Conservation (phyloP, 2,888 invertebrate species). For the Notodonta dromedarius region DNA sequence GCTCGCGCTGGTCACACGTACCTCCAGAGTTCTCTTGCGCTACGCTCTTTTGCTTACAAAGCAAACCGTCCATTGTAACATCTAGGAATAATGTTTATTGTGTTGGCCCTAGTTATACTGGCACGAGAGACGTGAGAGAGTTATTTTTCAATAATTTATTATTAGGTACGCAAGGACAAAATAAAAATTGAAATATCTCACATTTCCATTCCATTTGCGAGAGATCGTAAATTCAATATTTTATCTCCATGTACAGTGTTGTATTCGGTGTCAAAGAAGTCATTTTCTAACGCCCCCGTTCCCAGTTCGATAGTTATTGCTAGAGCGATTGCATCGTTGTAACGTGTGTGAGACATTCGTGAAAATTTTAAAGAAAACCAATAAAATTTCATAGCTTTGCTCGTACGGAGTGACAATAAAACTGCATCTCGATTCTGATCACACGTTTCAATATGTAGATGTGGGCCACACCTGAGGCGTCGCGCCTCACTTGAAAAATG, state of each 20-base stretch:
- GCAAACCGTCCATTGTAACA: no score
- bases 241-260: slow-evolving; percentile 38
- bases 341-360: slow-evolving; percentile 46
- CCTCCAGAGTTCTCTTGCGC: no score
- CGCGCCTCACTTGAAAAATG: slow-evolving; percentile 67
- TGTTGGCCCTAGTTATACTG: no score
- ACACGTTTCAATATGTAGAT: slow-evolving; percentile 80
- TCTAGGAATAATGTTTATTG: no score
- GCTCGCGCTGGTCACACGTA: no score
- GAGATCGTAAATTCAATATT: slow-evolving; percentile 35
- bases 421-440: slow-evolving; percentile 82
- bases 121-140: no score
- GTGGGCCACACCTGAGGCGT: slow-evolving; percentile 75
- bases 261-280: slow-evolving; percentile 40
- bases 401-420: slow-evolving; percentile 76
- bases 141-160: no score
- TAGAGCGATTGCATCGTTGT: slow-evolving; percentile 47
- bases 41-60: no score
- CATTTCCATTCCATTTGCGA: slow-evolving; percentile 16
- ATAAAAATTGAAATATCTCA: slow-evolving; percentile 6
- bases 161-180: slow-evolving; percentile 11
- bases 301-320: slow-evolving; percentile 40
- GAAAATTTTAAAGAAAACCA: slow-evolving; percentile 60
- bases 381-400: slow-evolving; percentile 74
- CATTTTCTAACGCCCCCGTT: slow-evolving; percentile 34